A percentile compares a stretch with the other conserved stretches of the same genome.
Evolutionary conservation across 2,113 vertebrate species (phyloP).

Genomic region (Spea bombifrons): DNA sequence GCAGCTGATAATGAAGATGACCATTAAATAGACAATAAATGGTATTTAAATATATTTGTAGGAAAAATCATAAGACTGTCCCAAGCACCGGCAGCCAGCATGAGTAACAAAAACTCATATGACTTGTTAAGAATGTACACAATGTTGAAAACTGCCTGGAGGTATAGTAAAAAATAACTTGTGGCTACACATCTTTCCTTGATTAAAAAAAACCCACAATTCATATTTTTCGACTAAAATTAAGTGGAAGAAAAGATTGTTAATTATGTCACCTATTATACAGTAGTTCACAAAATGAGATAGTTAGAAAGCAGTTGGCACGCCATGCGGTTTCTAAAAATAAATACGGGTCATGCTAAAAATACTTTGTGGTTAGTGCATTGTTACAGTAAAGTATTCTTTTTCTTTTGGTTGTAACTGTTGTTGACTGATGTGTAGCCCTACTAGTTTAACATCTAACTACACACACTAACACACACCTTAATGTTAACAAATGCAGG

Average conservation of each 20-base stretch:
- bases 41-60: slow-evolving; percentile 20
- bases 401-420: neutral
- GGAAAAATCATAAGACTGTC: slow-evolving; percentile 43
- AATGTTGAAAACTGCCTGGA: slow-evolving; percentile 31
- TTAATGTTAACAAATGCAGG: too few species aligned
- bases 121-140: slow-evolving; percentile 43
- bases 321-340: neutral
- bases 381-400: neutral
- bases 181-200: neutral
- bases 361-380: slow-evolving; percentile 2
- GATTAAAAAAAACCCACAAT: slow-evolving; percentile 5
- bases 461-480: too few species aligned
- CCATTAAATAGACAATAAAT: neutral
- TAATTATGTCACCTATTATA: neutral
- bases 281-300: neutral
- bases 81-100: slow-evolving; percentile 28
- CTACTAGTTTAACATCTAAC: neutral
- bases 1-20: neutral
- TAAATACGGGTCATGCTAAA: neutral
- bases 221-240: neutral
- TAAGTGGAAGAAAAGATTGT: neutral
- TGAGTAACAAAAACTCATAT: slow-evolving; percentile 42
- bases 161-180: slow-evolving; percentile 2
- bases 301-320: neutral
- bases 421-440: neutral